Evolutionary conservation across 2,888 invertebrate genomes (phyloP).

Genomic region (Clivina fossor): DNA sequence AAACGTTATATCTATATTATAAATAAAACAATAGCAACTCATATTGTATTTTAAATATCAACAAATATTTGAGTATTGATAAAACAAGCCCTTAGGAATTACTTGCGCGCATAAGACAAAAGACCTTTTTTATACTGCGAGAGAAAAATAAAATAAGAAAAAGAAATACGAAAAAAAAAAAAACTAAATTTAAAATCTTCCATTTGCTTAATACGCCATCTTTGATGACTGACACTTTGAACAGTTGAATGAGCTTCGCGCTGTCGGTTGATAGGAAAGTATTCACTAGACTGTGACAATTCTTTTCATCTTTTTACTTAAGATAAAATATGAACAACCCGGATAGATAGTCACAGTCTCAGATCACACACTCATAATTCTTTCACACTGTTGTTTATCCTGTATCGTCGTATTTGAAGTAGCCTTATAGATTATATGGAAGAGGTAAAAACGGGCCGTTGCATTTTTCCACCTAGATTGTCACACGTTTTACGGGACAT

Average conservation of each 20-base stretch:
- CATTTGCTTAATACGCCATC: slow-evolving; percentile 36
- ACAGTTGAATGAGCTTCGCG: slow-evolving; percentile 36
- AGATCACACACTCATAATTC: slow-evolving; percentile 38
- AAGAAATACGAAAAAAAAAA: too few relatives aligned
- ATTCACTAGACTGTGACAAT: slow-evolving; percentile 35
- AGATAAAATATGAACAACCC: neutral
- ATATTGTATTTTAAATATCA: too few relatives aligned
- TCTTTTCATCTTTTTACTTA: neutral
- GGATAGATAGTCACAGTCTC: slow-evolving; percentile 31
- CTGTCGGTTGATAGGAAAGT: slow-evolving; percentile 37
- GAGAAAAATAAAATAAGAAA: too few relatives aligned
- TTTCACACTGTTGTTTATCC: slow-evolving; percentile 38
- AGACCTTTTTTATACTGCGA: too few relatives aligned
- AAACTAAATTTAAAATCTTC: slow-evolving; percentile 30
- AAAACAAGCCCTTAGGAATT: too few relatives aligned
- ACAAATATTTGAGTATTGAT: too few relatives aligned
- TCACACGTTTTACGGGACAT: slow-evolving; percentile 39
- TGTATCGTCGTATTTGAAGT: slow-evolving; percentile 16
- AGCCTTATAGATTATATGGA: neutral
- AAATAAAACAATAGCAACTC: too few relatives aligned
- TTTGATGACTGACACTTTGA: slow-evolving; percentile 37
- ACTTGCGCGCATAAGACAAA: too few relatives aligned
- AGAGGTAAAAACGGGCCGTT: neutral
- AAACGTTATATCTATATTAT: too few relatives aligned
- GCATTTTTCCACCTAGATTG: slow-evolving; percentile 36